A percentile compares a stretch with the other conserved stretches of the same genome.
These are phyloP conservation scores for Leucoma salicis DNA, from an alignment of 2,888 invertebrate genomes.

Conservation along the genomic window DNA sequence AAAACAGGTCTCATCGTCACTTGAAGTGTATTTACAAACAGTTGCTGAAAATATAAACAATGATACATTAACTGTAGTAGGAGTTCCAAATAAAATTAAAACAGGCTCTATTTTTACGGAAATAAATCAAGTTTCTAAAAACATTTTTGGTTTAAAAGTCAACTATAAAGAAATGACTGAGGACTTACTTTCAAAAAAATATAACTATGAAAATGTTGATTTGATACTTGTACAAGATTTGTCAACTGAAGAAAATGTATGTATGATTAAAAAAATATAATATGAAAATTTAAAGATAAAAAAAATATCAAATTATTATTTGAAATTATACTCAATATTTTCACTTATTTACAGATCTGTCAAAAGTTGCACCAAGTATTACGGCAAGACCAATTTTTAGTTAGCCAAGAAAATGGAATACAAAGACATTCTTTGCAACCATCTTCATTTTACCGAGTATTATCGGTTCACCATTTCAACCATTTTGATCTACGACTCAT, in stretches of 20 bases:
- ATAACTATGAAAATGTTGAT: slow-evolving; percentile 18
- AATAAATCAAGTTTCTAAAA: slow-evolving; percentile 16
- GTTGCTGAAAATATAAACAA: slow-evolving; percentile 39
- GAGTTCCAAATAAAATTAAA: slow-evolving; percentile 12
- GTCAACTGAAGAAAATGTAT: slow-evolving; percentile 26
- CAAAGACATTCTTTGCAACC: background rate
- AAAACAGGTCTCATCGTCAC: slow-evolving; percentile 24
- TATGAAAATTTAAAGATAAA: background rate
- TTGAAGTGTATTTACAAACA: slow-evolving; percentile 36
- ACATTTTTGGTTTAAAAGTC: slow-evolving; percentile 17
- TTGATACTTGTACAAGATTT: slow-evolving; percentile 31
- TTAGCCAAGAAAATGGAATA: slow-evolving; percentile 18
- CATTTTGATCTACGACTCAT: slow-evolving; percentile 24
- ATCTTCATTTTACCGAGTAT: slow-evolving; percentile 20
- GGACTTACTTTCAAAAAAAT: slow-evolving; percentile 2
- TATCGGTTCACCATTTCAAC: slow-evolving; percentile 14
- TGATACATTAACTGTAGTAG: slow-evolving; percentile 25
- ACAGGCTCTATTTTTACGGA: slow-evolving; percentile 16
- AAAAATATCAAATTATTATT: background rate
- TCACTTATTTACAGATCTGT: slow-evolving; percentile 16
- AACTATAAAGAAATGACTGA: slow-evolving; percentile 19
- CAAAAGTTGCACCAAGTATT: slow-evolving; percentile 19
- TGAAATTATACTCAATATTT: background rate
- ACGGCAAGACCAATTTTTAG: slow-evolving; percentile 23
- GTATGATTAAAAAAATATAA: slow-evolving; percentile 3